Conservation (phyloP, 2,888 invertebrate species). For the Drosophila austrosaltans region DNA sequence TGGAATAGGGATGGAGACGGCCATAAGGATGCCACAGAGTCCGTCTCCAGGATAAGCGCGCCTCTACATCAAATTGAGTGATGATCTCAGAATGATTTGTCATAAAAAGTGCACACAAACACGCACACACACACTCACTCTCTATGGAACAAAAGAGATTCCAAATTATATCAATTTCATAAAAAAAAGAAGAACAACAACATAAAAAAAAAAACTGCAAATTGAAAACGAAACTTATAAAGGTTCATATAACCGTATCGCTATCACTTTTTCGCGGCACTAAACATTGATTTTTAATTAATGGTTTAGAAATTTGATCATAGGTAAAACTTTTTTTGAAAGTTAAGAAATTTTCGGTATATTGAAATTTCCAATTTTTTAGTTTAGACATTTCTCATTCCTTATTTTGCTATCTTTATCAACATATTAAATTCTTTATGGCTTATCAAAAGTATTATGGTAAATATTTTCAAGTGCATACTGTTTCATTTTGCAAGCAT, state of each 20-base stretch:
- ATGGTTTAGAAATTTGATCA: too few relatives aligned
- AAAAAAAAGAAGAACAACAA: neutral
- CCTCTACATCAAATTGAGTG: slow-evolving; percentile 72
- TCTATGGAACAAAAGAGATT: slow-evolving; percentile 1
- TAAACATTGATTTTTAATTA: neutral
- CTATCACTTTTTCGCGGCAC: neutral
- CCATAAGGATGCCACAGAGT: slow-evolving; percentile 21
- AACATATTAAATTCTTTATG: too few relatives aligned
- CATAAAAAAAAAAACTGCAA: neutral
- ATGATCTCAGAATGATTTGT: slow-evolving; percentile 74
- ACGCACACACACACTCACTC: slow-evolving; percentile 13
- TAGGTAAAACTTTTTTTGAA: too few relatives aligned
- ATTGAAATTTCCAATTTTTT: too few relatives aligned
- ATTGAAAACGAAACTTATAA: neutral
- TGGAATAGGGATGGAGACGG: neutral
- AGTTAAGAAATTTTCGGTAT: too few relatives aligned
- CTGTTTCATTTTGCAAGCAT: too few relatives aligned
- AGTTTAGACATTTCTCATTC: too few relatives aligned
- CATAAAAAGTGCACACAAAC: slow-evolving; percentile 50
- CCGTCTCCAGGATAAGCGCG: slow-evolving; percentile 50
- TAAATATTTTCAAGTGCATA: too few relatives aligned
- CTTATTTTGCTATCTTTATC: too few relatives aligned
- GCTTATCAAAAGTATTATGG: too few relatives aligned
- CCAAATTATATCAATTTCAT: neutral
- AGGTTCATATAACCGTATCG: neutral